Evolutionary conservation across 2,797 vertebrate genomes (phyloP), one percentile per base, ranked within the genome.

Genomic region (Hemitrygon akajei): DNA sequence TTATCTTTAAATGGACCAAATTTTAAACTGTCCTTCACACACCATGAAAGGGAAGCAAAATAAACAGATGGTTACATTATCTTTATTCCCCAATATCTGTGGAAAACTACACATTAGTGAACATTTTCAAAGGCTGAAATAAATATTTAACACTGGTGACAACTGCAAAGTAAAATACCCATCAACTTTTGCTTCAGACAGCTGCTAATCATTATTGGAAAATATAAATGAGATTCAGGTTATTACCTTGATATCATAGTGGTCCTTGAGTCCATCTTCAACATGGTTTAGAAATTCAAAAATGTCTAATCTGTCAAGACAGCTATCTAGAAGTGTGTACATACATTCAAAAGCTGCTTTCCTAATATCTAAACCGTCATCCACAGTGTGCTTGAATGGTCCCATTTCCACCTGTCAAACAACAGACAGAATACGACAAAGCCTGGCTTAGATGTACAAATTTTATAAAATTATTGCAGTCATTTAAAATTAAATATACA

Each of bases 321-420:
- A 98, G 95, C 98, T 98, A 95, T 98, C 98, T 95, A 98, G 95
- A 81, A 98, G 97, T 75, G 98, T 98, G 94, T 98, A 98, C 98
- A 98, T 98, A 95, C 98, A 98, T 95, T 98, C 98, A 95, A 98
- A 98, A 94, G 98, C 98, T 94, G 98, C 98, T 96, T 98, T 98
- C 95, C 98, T 96, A 94, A 98, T 98, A 95, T 98, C 98, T 95
- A 98, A 94, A 0, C 98, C 98, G 30, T 98, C 98, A 94, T 98
- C 98, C 94, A 98, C 98, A 1, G 98, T 98, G 95, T 98, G 98
- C 94, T 98, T 98, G 96, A 98, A 98, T 34, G 98, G 98, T 94
- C 98, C 98, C 98, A 98, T 98, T 96, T 98, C 98, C 95, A 98
- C 98, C 98, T 98, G 96, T 87, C 94, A 94, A 0, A 0, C 30